phyloP scores from a whole-genome alignment of 2,888 invertebrate genomes.

The Diploptera punctata region DNA sequence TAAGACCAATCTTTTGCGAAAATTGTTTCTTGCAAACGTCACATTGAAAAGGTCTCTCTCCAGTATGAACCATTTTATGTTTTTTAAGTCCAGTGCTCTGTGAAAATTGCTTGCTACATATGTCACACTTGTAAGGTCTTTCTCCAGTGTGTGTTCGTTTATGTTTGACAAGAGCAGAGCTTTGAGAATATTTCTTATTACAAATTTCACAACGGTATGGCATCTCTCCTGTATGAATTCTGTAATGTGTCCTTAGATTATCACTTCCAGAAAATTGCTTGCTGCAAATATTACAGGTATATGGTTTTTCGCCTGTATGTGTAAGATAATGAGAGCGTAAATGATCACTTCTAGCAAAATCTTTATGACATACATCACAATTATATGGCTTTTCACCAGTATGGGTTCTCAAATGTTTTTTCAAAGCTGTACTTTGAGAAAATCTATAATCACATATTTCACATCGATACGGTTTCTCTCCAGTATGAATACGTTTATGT shows the following conservation, averaged over 20 bases:
- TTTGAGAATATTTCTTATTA: background rate
- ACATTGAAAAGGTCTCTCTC: constrained; percentile 1
- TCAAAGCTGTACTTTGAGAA: background rate
- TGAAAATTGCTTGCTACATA: constrained; percentile 14
- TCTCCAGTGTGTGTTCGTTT: constrained; percentile 13
- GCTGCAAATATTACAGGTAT: constrained; percentile 16
- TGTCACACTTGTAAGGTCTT: constrained; percentile 5
- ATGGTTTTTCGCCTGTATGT: constrained; percentile 22
- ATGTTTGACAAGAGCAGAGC: background rate
- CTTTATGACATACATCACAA: background rate
- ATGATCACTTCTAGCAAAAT: background rate
- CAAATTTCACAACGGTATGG: constrained; percentile 7
- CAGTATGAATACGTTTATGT: background rate
- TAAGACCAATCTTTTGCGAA: background rate
- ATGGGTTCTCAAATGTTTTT: background rate
- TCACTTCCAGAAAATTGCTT: background rate
- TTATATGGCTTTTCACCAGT: background rate
- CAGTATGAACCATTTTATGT: constrained; percentile 11
- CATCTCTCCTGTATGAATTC: constrained; percentile 17
- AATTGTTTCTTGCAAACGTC: constrained; percentile 2
- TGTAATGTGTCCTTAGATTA: constrained; percentile 14
- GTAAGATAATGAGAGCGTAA: background rate
- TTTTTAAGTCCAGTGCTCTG: background rate
- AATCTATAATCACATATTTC: background rate
- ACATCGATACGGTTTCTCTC: constrained; percentile 6